These are phyloP conservation scores for Plecturocebus donacophilus DNA, from an alignment of 2,113 vertebrate species.

Conservation along the genomic window DNA sequence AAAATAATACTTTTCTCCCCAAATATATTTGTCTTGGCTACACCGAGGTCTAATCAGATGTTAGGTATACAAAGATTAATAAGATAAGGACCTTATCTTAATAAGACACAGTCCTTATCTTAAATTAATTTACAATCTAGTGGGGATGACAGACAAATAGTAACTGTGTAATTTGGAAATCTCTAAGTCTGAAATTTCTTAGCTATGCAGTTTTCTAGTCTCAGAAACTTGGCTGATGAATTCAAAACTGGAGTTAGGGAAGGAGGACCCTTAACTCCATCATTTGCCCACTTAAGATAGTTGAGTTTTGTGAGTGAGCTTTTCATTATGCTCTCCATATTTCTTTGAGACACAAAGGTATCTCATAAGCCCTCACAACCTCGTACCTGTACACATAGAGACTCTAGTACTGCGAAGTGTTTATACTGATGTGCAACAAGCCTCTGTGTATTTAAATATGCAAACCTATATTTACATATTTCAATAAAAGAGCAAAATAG, in stretches of 20 bases:
- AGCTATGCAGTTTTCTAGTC: background rate
- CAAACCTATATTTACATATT: background rate
- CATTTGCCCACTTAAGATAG: background rate
- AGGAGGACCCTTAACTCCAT: rapidly evolving
- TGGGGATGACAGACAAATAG: too few species aligned
- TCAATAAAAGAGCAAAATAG: background rate
- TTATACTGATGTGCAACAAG: too few species aligned
- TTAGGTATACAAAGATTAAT: background rate
- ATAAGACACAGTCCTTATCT: background rate
- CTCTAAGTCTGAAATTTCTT: background rate
- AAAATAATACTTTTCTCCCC: background rate
- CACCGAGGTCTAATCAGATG: background rate
- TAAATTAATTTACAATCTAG: too few species aligned
- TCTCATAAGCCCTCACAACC: background rate
- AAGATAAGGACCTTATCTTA: too few species aligned
- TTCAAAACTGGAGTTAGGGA: background rate
- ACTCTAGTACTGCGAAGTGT: rapidly evolving
- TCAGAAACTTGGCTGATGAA: background rate
- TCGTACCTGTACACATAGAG: rapidly evolving
- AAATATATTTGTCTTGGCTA: background rate
- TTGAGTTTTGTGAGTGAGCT: too few species aligned
- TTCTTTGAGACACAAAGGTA: background rate
- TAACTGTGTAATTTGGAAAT: background rate
- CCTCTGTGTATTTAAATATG: background rate
- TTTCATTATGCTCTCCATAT: too few species aligned